A percentile compares a stretch with the other conserved stretches of the same genome.
These are phyloP conservation scores for Empis stercorea DNA, from an alignment of 2,888 invertebrate species.

Conservation along the genomic window DNA sequence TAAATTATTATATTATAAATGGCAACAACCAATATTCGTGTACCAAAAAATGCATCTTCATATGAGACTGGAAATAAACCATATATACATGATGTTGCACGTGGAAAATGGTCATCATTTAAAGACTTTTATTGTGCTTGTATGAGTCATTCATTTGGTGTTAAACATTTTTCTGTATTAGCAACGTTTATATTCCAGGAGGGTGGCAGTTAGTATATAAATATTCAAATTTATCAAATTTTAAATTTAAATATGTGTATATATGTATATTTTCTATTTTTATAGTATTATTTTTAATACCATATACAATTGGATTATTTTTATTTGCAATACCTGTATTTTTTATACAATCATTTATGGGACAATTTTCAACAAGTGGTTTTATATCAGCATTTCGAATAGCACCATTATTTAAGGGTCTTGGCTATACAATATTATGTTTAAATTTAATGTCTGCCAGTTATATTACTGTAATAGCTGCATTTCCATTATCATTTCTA, in stretches of 20 bases:
- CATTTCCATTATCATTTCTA: constrained; percentile 55
- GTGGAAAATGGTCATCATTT: constrained; percentile 61
- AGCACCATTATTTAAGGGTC: constrained; percentile 75
- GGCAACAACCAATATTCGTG: too few relatives aligned
- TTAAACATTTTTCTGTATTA: constrained; percentile 70
- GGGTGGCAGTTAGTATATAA: constrained; percentile 28
- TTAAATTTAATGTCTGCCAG: not conserved
- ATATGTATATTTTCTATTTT: not conserved
- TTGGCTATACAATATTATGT: constrained; percentile 46
- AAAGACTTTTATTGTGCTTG: constrained; percentile 67
- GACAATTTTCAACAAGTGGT: constrained; percentile 66
- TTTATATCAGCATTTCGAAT: constrained; percentile 66
- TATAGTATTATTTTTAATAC: constrained; percentile 5
- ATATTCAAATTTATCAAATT: too few relatives aligned
- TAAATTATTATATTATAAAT: too few relatives aligned
- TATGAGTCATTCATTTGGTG: constrained; percentile 69
- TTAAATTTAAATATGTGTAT: too few relatives aligned
- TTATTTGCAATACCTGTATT: constrained; percentile 71
- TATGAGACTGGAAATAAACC: constrained; percentile 31
- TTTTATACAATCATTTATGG: constrained; percentile 67
- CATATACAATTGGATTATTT: constrained; percentile 45
- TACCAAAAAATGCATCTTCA: constrained; percentile 15
- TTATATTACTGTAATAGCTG: constrained; percentile 4
- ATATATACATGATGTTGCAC: constrained; percentile 27
- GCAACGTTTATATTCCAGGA: constrained; percentile 32